A percentile compares a stretch with the other conserved stretches of the same genome.
Evolutionary conservation across 2,797 vertebrate species (phyloP).

Genomic region (Smutsia gigantea): DNA sequence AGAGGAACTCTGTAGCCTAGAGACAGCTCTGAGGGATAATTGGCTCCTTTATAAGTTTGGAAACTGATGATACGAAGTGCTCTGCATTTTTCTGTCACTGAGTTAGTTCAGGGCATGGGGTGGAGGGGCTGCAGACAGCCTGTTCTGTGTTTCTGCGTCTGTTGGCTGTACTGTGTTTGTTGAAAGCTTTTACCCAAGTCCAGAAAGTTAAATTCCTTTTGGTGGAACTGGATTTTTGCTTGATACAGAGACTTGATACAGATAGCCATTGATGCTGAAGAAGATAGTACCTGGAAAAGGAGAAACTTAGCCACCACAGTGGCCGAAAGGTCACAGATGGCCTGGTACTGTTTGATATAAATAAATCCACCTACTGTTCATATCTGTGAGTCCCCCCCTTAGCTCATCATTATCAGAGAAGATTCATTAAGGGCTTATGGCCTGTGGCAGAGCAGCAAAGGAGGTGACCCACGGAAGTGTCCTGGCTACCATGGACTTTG

Average conservation of each 20-base stretch:
- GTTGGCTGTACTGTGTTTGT: background rate
- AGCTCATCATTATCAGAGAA: background rate
- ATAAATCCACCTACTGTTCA: background rate
- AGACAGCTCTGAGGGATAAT: background rate
- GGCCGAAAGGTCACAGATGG: background rate
- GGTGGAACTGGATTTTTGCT: background rate
- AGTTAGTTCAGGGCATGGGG: background rate
- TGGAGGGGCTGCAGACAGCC: too few species aligned
- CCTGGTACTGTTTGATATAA: background rate
- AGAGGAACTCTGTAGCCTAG: background rate
- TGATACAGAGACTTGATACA: background rate
- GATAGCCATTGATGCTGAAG: background rate
- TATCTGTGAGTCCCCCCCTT: background rate
- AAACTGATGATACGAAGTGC: background rate
- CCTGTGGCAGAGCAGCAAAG: background rate
- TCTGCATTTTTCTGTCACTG: background rate
- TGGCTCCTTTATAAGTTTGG: slow-evolving; percentile 24
- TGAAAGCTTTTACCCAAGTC: background rate
- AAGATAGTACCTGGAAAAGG: background rate
- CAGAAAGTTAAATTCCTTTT: slow-evolving; percentile 56
- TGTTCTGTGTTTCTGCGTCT: background rate
- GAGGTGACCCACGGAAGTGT: background rate
- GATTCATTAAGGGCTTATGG: background rate
- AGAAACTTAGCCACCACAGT: background rate
- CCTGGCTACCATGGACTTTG: background rate